Conservation (phyloP, 2,888 invertebrate species). For the Pterobdella sp. region DNA sequence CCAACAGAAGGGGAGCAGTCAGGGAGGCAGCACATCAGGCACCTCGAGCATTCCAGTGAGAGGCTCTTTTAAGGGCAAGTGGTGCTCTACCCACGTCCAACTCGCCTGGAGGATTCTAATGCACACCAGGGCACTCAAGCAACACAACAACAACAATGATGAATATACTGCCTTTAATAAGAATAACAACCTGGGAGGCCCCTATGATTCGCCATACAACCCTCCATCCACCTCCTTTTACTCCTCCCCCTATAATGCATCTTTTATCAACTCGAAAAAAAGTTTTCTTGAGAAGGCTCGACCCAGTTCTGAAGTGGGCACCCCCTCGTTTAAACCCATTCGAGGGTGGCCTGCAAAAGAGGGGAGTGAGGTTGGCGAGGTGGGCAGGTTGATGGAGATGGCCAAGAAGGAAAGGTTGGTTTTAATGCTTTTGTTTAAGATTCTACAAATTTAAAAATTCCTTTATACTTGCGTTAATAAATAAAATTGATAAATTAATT, state of each 20-base stretch:
- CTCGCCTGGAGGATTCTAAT: conserved; percentile 25
- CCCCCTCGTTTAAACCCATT: conserved; percentile 3
- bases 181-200: not conserved
- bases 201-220: not conserved
- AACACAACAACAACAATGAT: conserved; percentile 4
- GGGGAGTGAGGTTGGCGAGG: conserved; percentile 2
- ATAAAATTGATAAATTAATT: not conserved
- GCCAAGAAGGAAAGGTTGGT: conserved; percentile 23
- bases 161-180: not conserved
- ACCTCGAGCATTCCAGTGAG: not conserved
- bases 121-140: conserved; percentile 13
- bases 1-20: not conserved
- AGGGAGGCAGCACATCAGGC: not conserved
- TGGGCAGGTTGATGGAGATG: conserved; percentile 20
- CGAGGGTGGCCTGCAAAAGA: not conserved
- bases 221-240: not conserved
- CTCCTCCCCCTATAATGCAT: not conserved
- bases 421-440: not conserved
- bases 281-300: not conserved
- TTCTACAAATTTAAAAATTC: too few species aligned
- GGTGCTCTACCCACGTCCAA: conserved; percentile 28
- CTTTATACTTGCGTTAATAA: not conserved
- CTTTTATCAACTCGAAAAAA: too few species aligned
- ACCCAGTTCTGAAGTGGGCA: not conserved
- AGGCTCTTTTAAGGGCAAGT: conserved; percentile 19